These are phyloP conservation scores for Meloidogyne chitwoodi DNA, from an alignment of 1,140 invertebrate species.

Conservation along the genomic window DNA sequence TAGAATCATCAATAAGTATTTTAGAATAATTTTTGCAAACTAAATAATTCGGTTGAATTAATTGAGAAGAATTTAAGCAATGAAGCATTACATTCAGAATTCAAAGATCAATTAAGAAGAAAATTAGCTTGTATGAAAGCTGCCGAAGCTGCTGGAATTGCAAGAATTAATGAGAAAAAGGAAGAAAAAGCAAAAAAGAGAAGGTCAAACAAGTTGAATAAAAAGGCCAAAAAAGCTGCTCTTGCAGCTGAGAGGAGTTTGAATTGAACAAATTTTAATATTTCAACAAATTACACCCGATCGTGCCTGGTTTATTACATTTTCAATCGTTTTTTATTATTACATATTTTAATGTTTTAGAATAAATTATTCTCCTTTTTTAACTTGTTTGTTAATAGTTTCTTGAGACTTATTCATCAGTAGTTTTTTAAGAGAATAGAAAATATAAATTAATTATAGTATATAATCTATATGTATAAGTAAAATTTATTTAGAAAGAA, in stretches of 20 bases:
- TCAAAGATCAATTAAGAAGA: neutral
- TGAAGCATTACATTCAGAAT: neutral
- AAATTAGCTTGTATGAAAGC: neutral
- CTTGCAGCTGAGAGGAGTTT: neutral
- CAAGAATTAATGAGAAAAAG: neutral
- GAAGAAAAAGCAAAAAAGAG: neutral
- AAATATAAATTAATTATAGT: too few relatives aligned
- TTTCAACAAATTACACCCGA: too few relatives aligned
- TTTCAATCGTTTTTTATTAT: too few relatives aligned
- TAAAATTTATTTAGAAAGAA: neutral
- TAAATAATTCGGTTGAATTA: slow-evolving; percentile 10
- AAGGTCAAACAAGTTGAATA: neutral
- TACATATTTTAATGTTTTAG: too few relatives aligned
- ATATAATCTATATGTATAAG: too few relatives aligned
- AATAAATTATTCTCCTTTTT: too few relatives aligned
- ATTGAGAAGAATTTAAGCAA: neutral
- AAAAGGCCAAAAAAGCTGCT: neutral
- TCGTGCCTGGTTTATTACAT: too few relatives aligned
- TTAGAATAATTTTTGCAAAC: neutral
- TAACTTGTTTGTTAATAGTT: too few relatives aligned
- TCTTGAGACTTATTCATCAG: too few relatives aligned
- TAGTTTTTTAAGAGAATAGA: too few relatives aligned
- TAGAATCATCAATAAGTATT: neutral
- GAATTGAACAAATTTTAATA: too few relatives aligned
- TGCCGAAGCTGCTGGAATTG: neutral